A percentile compares a stretch with the other conserved stretches of the same genome.
These are phyloP conservation scores for Globia sparganii DNA, from an alignment of 2,888 invertebrate species.

Conservation along the genomic window DNA sequence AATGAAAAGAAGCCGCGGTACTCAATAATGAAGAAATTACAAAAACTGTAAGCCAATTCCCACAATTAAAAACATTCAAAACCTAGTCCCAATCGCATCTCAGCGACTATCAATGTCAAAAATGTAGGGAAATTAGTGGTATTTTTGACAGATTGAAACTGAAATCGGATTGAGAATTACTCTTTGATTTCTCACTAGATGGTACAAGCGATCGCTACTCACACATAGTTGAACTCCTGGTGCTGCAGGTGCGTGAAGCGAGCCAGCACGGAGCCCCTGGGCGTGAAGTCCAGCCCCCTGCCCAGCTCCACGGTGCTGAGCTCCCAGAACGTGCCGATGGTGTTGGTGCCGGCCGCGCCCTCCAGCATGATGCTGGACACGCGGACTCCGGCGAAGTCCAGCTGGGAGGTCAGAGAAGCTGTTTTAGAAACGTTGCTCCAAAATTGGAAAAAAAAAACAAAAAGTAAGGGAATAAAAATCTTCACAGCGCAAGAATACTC, in stretches of 20 bases:
- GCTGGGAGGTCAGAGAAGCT: slow-evolving; percentile 77
- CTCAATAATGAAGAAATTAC: no score
- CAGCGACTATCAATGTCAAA: no score
- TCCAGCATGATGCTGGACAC: slow-evolving; percentile 90
- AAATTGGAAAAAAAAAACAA: neutral
- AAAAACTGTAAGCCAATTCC: no score
- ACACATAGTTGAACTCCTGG: slow-evolving; percentile 91
- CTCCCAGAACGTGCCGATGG: slow-evolving; percentile 94
- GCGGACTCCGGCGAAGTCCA: slow-evolving; percentile 91
- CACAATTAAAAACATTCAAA: no score
- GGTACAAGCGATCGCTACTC: slow-evolving; percentile 34
- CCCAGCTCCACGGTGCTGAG: slow-evolving; percentile 94
- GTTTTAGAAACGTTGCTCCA: neutral
- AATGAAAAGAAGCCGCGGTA: no score
- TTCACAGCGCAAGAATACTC: neutral
- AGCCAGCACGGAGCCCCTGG: slow-evolving; percentile 93
- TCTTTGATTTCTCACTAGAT: no score
- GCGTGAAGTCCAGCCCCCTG: slow-evolving; percentile 95
- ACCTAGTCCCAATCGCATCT: no score
- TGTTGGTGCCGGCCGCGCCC: slow-evolving; percentile 89
- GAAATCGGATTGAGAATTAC: no score
- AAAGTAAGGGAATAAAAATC: neutral
- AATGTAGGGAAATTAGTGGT: no score
- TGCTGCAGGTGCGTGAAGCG: slow-evolving; percentile 93
- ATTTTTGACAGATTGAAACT: no score